These are phyloP conservation scores for Syngnathus rostellatus DNA, from an alignment of 2,797 vertebrate genomes.

Conservation along the genomic window DNA sequence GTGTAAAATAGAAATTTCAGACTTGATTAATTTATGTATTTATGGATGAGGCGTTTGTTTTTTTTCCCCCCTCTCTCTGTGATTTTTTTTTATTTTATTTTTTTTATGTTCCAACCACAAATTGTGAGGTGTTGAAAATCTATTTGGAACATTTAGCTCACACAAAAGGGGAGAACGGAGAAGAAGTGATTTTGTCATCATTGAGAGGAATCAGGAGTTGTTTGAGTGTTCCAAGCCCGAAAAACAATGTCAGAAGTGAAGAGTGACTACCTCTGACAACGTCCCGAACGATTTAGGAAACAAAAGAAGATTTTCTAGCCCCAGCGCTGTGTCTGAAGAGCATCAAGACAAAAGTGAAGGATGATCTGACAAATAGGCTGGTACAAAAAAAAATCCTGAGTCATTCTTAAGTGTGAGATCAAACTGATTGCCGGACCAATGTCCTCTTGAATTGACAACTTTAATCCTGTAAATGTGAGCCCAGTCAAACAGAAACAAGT, in stretches of 20 bases:
- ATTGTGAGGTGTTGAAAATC: slow-evolving; percentile 48
- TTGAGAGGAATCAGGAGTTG: slow-evolving; percentile 27
- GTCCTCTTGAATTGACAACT: not conserved
- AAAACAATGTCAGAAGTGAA: slow-evolving; percentile 54
- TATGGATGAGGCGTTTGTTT: slow-evolving; percentile 56
- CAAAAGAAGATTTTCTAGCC: slow-evolving; percentile 32
- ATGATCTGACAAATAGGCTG: slow-evolving; percentile 44
- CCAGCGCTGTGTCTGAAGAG: slow-evolving; percentile 29
- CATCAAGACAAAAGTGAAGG: slow-evolving; percentile 21
- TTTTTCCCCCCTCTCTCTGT: slow-evolving; percentile 4
- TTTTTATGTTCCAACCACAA: slow-evolving; percentile 52
- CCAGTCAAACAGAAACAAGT: not conserved
- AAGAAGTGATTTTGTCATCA: slow-evolving; percentile 34
- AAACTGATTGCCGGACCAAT: slow-evolving; percentile 13
- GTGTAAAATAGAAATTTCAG: slow-evolving; percentile 80
- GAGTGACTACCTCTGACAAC: slow-evolving; percentile 57
- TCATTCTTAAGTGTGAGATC: slow-evolving; percentile 15
- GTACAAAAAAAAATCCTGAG: slow-evolving; percentile 5
- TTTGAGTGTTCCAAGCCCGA: slow-evolving; percentile 41
- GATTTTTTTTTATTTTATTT: slow-evolving; percentile 57
- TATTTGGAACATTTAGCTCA: slow-evolving; percentile 27
- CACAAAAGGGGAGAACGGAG: slow-evolving; percentile 29
- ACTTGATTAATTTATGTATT: slow-evolving; percentile 79
- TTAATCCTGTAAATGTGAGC: too few species aligned
- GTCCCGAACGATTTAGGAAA: slow-evolving; percentile 52